Evolutionary conservation across 2,888 invertebrate species (phyloP).

Genomic region (Volucella bombylans): DNA sequence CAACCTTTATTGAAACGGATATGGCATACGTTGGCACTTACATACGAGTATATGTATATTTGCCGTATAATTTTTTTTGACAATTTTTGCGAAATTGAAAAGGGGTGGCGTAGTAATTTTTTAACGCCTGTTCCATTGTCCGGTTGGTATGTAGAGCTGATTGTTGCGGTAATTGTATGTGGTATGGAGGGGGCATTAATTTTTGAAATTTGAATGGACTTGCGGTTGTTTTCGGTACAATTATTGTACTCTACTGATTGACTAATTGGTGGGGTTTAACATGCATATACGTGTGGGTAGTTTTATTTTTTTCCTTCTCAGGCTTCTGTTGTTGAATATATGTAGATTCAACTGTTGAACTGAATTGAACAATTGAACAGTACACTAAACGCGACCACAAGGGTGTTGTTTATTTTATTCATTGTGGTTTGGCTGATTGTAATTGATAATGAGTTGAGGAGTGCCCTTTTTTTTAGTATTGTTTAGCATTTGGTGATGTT

Average conservation of each 20-base stretch:
- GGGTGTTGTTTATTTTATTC: background rate
- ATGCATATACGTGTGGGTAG: too few relatives aligned
- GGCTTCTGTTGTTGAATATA: background rate
- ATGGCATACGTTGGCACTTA: background rate
- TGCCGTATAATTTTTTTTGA: background rate
- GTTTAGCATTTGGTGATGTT: too few relatives aligned
- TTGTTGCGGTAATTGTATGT: constrained; percentile 23
- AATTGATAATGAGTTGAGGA: background rate
- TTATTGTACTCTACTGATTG: background rate
- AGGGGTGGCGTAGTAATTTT: background rate
- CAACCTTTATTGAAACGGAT: background rate
- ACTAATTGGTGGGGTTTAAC: constrained; percentile 34
- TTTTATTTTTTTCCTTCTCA: constrained; percentile 1
- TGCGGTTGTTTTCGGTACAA: constrained; percentile 4
- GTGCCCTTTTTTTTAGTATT: background rate
- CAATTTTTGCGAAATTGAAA: background rate
- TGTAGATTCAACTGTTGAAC: background rate
- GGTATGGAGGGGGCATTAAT: constrained; percentile 1
- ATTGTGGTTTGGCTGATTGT: background rate
- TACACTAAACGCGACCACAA: too few relatives aligned
- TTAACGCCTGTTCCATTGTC: constrained; percentile 17
- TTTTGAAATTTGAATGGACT: constrained; percentile 27
- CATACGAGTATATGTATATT: background rate
- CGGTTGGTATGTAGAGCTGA: constrained; percentile 17
- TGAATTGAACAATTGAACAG: too few relatives aligned